A percentile compares a stretch with the other conserved stretches of the same genome.
Evolutionary conservation across 1,140 invertebrate genomes (phyloP).

Genomic region (Formica exsecta): DNA sequence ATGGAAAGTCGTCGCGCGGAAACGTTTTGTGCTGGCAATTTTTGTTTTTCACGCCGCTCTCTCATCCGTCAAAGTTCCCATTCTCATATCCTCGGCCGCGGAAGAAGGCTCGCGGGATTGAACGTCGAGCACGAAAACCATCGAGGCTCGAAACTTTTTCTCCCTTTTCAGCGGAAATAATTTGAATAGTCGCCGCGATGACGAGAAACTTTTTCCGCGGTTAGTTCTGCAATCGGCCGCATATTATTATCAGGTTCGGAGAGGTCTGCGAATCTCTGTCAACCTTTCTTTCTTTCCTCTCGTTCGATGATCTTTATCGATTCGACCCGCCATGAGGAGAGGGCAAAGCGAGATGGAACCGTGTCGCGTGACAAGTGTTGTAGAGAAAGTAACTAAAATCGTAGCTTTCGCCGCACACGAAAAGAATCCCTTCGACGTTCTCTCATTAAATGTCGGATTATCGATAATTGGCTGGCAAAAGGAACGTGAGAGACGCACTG

Average conservation of each 20-base stretch:
- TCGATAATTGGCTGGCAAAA: constrained; percentile 64
- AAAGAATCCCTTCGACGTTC: constrained; percentile 55
- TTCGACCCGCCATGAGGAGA: constrained; percentile 27
- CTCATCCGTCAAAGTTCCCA: constrained; percentile 12
- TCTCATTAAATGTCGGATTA: constrained; percentile 73
- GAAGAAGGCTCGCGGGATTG: constrained; percentile 37
- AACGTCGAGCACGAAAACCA: constrained; percentile 54
- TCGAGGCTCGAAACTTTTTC: constrained; percentile 59
- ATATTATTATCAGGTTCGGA: constrained; percentile 72
- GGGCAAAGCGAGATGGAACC: constrained; percentile 21
- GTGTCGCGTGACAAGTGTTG: not conserved
- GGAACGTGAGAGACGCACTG: not conserved
- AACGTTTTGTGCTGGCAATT: constrained; percentile 19
- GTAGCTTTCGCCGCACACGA: not conserved
- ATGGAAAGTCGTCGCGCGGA: constrained; percentile 20
- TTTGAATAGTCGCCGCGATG: constrained; percentile 72
- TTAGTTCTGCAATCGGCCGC: constrained; percentile 62
- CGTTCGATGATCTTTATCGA: constrained; percentile 57
- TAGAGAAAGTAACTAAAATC: constrained; percentile 52
- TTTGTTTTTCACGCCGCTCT: constrained; percentile 25
- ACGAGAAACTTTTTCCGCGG: constrained; percentile 74
- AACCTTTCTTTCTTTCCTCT: constrained; percentile 10
- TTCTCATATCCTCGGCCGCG: constrained; percentile 36
- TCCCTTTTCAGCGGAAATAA: constrained; percentile 64
- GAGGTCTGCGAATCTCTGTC: constrained; percentile 47